A percentile compares a stretch with the other conserved stretches of the same genome.
phyloP scores from a whole-genome alignment of 1,140 invertebrate species.

The Thalassaphorura encarpata region DNA sequence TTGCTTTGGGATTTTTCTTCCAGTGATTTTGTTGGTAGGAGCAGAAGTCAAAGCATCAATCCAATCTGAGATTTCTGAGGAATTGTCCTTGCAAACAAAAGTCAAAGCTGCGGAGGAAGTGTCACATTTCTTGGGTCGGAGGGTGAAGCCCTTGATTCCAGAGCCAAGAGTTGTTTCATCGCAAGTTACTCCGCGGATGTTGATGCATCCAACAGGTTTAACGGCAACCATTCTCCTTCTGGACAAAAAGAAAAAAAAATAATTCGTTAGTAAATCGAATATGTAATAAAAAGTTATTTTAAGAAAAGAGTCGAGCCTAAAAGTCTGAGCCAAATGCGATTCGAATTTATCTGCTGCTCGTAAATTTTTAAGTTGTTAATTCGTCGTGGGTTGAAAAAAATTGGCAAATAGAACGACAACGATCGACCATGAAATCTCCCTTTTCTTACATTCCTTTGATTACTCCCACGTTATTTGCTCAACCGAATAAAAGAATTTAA shows the following conservation, averaged over 20 bases:
- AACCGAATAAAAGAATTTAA: too few relatives aligned
- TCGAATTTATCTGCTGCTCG: too few relatives aligned
- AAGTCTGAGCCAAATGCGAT: too few relatives aligned
- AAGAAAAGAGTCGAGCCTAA: too few relatives aligned
- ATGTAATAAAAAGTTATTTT: background rate
- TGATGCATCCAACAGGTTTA: conserved; percentile 26
- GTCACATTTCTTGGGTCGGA: conserved; percentile 31
- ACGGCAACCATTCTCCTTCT: conserved; percentile 22
- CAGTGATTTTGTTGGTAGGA: background rate
- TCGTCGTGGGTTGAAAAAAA: too few relatives aligned
- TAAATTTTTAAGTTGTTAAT: too few relatives aligned
- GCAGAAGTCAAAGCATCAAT: conserved; percentile 9
- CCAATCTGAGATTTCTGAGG: conserved; percentile 21
- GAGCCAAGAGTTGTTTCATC: conserved; percentile 23
- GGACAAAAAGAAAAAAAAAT: conserved; percentile 5
- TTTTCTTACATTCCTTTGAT: too few relatives aligned
- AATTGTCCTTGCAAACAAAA: conserved; percentile 26
- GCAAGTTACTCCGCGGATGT: conserved; percentile 25
- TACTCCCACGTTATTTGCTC: too few relatives aligned
- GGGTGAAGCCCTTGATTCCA: conserved; percentile 27
- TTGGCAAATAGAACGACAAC: too few relatives aligned
- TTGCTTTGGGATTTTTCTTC: background rate
- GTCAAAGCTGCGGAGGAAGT: conserved; percentile 28
- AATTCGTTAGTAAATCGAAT: too few relatives aligned
- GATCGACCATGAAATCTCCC: too few relatives aligned